phyloP scores from a whole-genome alignment of 2,888 invertebrate species.

The Lacanobia wlatinum region DNA sequence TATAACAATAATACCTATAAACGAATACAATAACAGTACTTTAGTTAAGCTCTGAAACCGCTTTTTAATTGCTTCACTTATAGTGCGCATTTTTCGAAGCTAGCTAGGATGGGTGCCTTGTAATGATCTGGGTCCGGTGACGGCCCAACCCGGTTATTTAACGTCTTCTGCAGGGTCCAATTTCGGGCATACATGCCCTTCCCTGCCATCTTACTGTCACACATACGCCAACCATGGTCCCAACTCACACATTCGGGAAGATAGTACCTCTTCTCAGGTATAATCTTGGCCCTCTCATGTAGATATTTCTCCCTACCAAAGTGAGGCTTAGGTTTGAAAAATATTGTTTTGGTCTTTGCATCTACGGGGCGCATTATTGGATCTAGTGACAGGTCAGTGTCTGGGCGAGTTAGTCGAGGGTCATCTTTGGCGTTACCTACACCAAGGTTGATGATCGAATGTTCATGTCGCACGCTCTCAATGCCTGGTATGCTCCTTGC shows the following conservation, averaged over 20 bases:
- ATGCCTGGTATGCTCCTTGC: conserved; percentile 70
- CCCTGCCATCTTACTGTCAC: conserved; percentile 69
- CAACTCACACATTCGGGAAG: conserved; percentile 73
- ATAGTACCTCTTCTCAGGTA: conserved; percentile 77
- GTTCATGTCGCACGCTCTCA: conserved; percentile 68
- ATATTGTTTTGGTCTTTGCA: conserved; percentile 65
- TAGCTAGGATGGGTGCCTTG: conserved; percentile 66
- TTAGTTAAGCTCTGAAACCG: neutral
- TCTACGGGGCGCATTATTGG: conserved; percentile 78
- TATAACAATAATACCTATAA: neutral
- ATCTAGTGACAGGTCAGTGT: conserved; percentile 69
- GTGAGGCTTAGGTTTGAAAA: conserved; percentile 73
- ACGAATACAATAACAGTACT: neutral
- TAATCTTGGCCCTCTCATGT: conserved; percentile 63
- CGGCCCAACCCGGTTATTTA: conserved; percentile 74
- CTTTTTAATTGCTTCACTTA: neutral
- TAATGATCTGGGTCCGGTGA: conserved; percentile 77
- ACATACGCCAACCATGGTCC: conserved; percentile 77
- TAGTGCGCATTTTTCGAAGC: conserved; percentile 60
- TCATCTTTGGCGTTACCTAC: conserved; percentile 75
- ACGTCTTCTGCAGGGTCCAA: conserved; percentile 72
- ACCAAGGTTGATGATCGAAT: conserved; percentile 74
- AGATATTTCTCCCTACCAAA: conserved; percentile 74
- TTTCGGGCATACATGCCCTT: conserved; percentile 68
- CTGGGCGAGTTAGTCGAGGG: conserved; percentile 70